phyloP scores from a whole-genome alignment of 2,797 vertebrate genomes.

The Aselliscus stoliczkanus region DNA sequence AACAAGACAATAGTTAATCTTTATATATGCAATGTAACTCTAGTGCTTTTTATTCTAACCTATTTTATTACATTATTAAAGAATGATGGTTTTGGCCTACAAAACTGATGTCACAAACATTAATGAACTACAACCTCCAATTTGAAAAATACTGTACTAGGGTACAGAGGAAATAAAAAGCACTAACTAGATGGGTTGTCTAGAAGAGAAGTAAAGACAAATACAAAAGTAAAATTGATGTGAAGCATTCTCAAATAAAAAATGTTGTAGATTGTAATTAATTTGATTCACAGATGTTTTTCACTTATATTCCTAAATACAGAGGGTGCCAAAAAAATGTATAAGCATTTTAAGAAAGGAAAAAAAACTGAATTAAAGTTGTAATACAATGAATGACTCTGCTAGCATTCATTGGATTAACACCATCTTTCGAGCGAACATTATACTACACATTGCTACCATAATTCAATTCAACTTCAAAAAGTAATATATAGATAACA shows the following conservation, averaged over 20 bases:
- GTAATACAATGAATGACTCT: too few relatives aligned
- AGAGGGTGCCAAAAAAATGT: too few relatives aligned
- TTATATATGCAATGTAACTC: neutral
- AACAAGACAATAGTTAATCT: neutral
- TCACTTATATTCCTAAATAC: neutral
- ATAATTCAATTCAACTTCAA: too few relatives aligned
- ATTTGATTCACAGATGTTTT: neutral
- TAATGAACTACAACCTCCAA: neutral
- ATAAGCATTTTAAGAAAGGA: too few relatives aligned
- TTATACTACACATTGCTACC: too few relatives aligned
- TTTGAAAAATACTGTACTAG: neutral
- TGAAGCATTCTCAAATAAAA: neutral
- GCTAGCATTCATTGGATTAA: too few relatives aligned
- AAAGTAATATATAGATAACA: too few relatives aligned
- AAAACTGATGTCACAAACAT: neutral
- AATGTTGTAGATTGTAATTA: neutral
- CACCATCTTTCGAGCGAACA: too few relatives aligned
- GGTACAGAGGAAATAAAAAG: neutral
- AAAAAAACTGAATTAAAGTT: too few relatives aligned
- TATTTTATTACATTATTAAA: neutral
- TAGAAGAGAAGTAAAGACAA: neutral
- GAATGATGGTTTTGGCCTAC: neutral
- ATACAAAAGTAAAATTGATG: neutral
- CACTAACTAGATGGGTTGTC: neutral
- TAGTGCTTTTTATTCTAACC: neutral